Conservation (phyloP, 2,113 vertebrate species). For the Theristicus caerulescens region DNA sequence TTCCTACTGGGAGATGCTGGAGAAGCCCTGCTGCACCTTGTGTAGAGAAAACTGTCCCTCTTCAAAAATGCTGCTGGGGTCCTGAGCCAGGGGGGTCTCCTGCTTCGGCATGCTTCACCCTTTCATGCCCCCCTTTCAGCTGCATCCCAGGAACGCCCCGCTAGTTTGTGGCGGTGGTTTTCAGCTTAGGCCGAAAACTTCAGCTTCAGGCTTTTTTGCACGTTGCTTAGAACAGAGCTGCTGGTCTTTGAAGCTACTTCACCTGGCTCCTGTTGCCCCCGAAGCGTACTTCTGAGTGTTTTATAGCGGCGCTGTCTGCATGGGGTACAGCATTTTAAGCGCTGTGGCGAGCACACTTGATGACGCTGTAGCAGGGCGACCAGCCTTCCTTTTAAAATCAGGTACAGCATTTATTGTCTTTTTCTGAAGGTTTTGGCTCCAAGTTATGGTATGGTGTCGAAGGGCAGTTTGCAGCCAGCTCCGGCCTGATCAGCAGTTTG, state of each 20-base stretch:
- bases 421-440: not conserved
- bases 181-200: not conserved
- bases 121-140: not conserved
- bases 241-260: not conserved
- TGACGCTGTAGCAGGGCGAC: not conserved
- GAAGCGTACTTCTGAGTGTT: not conserved
- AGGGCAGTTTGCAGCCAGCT: not conserved
- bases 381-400: not conserved
- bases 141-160: accelerated
- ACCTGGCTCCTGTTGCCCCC: not conserved
- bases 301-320: not conserved
- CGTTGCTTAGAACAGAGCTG: not conserved
- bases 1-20: not conserved
- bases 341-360: not conserved
- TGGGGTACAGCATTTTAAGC: accelerated
- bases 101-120: not conserved
- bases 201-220: not conserved
- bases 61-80: not conserved
- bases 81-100: not conserved
- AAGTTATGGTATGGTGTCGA: not conserved
- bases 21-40: accelerated
- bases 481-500: not conserved
- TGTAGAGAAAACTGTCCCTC: not conserved
- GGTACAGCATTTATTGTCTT: not conserved
- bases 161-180: not conserved